Conservation (phyloP, 2,888 invertebrate species). For the Nemotelus pantherinus region DNA sequence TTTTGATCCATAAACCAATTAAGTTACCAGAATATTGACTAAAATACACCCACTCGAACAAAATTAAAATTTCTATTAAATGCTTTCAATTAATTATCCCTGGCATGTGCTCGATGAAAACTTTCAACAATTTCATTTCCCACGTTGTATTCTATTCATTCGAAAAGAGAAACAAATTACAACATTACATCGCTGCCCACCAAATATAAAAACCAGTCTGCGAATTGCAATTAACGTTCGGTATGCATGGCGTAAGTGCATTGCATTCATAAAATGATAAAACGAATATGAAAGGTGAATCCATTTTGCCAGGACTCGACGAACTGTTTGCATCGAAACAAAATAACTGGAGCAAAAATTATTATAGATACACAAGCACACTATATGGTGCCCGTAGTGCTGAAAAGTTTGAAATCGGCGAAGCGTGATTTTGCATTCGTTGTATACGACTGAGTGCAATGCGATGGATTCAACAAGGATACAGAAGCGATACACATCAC, state of each 20-base stretch:
- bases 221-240: conserved; percentile 18
- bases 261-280: neutral
- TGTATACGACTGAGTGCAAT: neutral
- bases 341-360: conserved; percentile 37
- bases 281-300: conserved; percentile 9
- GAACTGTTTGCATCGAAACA: neutral
- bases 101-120: no score
- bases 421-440: neutral
- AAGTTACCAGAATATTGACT: no score
- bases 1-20: no score
- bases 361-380: neutral
- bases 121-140: no score
- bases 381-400: neutral
- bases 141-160: no score
- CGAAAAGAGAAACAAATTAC: no score
- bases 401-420: conserved; percentile 12
- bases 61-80: no score
- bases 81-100: no score
- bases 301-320: neutral
- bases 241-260: neutral
- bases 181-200: no score
- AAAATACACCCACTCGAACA: no score
- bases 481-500: conserved; percentile 28
- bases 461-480: neutral
- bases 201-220: neutral